Conservation (phyloP, 2,888 invertebrate genomes). For the Leucania comma region DNA sequence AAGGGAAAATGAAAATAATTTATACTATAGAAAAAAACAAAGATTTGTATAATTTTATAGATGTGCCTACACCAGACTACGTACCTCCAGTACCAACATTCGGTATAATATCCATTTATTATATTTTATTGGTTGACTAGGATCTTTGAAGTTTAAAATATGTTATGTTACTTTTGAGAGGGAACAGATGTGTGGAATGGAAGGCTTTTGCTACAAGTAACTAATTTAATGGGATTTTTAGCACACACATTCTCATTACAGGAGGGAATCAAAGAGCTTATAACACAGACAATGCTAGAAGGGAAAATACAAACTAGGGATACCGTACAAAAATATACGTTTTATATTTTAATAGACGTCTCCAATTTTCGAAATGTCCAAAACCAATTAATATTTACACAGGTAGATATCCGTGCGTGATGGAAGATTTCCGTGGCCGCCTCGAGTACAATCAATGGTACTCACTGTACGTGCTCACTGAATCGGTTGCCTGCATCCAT, state of each 20-base stretch:
- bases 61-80: constrained; percentile 82
- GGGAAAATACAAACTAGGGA: too few species aligned
- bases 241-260: too few species aligned
- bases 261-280: too few species aligned
- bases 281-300: too few species aligned
- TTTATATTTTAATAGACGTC: too few species aligned
- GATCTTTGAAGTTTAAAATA: not conserved
- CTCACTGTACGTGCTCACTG: constrained; percentile 91
- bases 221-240: too few species aligned
- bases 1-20: constrained; percentile 92
- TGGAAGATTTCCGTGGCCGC: constrained; percentile 88
- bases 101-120: constrained; percentile 68
- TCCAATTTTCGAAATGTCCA: too few species aligned
- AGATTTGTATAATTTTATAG: constrained; percentile 88
- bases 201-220: too few species aligned
- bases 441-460: constrained; percentile 90
- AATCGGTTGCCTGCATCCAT: constrained; percentile 91
- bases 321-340: too few species aligned
- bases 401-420: constrained; percentile 87
- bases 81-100: constrained; percentile 81
- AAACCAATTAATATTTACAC: not conserved
- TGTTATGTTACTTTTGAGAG: too few species aligned
- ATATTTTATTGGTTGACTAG: not conserved
- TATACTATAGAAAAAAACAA: constrained; percentile 83
- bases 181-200: too few species aligned